phyloP scores from a whole-genome alignment of 2,888 invertebrate genomes.

The Arrhopalites spinosus region DNA sequence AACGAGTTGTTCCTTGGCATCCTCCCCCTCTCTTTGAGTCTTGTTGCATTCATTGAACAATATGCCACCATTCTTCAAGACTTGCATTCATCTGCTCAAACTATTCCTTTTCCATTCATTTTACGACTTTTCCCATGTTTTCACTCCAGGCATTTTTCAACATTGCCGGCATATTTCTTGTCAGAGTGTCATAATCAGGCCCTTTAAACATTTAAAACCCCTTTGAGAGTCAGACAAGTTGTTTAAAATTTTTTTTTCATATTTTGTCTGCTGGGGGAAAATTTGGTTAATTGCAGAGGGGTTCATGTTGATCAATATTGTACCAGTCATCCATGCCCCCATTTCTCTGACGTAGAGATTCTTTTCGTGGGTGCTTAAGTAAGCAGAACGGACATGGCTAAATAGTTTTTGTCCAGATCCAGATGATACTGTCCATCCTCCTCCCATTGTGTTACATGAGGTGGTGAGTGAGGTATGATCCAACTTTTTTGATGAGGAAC shows the following conservation, averaged over 20 bases:
- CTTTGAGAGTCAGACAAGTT: too few species aligned
- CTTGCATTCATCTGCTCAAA: neutral
- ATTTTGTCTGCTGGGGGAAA: too few species aligned
- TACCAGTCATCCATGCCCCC: neutral
- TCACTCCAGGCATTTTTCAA: too few species aligned
- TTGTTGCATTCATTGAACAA: neutral
- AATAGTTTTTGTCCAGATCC: slow-evolving; percentile 17
- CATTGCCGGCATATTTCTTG: too few species aligned
- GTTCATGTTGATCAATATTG: neutral
- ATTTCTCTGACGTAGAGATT: neutral
- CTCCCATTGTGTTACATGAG: neutral
- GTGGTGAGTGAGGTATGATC: neutral
- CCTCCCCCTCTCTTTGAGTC: neutral
- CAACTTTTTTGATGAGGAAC: neutral
- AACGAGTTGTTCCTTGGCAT: neutral
- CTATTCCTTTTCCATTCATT: too few species aligned
- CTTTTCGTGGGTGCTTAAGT: slow-evolving; percentile 21
- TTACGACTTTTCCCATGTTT: too few species aligned
- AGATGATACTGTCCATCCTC: neutral
- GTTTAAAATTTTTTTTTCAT: too few species aligned
- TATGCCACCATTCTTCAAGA: neutral
- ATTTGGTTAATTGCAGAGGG: too few species aligned
- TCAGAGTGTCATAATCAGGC: too few species aligned
- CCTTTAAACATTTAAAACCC: too few species aligned
- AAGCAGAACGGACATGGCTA: slow-evolving; percentile 36